Percentiles rank a stretch among this genome's conserved stretches.
Conservation (phyloP, 2,113 vertebrate genomes). For the Epinephelus lanceolatus region DNA sequence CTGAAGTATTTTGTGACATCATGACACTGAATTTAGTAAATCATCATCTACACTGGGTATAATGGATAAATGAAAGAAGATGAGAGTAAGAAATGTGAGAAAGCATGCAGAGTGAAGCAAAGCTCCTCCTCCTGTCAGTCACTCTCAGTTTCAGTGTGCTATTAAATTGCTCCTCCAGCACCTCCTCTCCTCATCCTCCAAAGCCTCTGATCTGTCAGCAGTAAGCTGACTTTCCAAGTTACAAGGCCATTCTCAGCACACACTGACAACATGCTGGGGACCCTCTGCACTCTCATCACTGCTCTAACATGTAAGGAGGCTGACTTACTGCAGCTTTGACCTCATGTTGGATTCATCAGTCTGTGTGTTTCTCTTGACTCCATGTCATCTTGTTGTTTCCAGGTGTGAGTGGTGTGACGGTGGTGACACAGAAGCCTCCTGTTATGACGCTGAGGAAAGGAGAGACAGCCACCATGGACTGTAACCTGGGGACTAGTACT, state of each 20-base stretch:
- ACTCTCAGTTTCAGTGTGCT: background rate
- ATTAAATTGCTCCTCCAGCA: background rate
- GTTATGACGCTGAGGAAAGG: conserved; percentile 51
- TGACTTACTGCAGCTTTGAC: conserved; percentile 38
- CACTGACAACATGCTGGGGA: conserved; percentile 74
- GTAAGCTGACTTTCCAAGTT: conserved; percentile 19
- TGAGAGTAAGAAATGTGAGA: no score
- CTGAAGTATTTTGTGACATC: no score
- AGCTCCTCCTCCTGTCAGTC: conserved; percentile 50
- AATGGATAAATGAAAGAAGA: no score
- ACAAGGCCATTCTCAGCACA: conserved; percentile 40
- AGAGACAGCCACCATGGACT: conserved; percentile 63
- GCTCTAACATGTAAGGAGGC: conserved; percentile 65
- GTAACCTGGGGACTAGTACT: conserved; percentile 51
- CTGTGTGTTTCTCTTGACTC: background rate
- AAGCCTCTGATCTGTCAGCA: conserved; percentile 34
- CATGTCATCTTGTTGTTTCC: no score
- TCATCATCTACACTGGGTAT: background rate
- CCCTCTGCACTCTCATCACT: conserved; percentile 68
- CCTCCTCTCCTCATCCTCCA: conserved; percentile 26
- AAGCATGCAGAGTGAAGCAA: background rate
- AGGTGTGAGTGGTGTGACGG: no score
- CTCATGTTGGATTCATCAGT: conserved; percentile 43
- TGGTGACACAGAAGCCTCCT: conserved; percentile 46
- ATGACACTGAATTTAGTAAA: no score